Base-by-base conservation (phyloP, 1,140 invertebrate genomes). In the Helicoverpa armigera region DNA sequence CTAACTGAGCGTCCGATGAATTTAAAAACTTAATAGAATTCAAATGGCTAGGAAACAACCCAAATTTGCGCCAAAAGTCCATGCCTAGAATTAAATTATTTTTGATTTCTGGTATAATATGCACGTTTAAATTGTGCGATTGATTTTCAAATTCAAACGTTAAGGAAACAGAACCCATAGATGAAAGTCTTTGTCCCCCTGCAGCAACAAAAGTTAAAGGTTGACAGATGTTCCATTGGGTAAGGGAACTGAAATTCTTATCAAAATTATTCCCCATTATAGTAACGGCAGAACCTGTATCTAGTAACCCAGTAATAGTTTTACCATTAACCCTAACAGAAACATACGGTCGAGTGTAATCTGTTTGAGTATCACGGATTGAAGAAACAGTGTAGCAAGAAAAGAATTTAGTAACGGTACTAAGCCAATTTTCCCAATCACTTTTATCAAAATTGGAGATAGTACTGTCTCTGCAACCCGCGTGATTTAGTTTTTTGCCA, bases 81-180 rank as follows among this genome's bases (percentile, higher is more conserved):
- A 85, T 85, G 31, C 83, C 84, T 14, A 85, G 13, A 43, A 85
- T 84, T 14, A 85, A 54, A 58, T 10, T 3, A 11, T 10, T 54
- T 23, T 77, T 48, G 23, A 87, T 77, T 11, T 78, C 23, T 13
- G 86, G 84, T 18, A 84, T 58, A 23, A 87, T 65, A 73, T 82
- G 65, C 7, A 48, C 58, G 48, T 83, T 81, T 12, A 83, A 18
- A 12, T 56, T 18, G 87, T 61, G 7, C 54, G 72, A 23, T 90
- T 86, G 76, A 89, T 89, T 83, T 83, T 83, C 23, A 75, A 85
- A 87, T 4, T 2, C 58, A 12, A 86, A 35, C 14, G 83, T 89
- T 43, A 86, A n/a, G 2, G 54, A 10, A 2, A 83, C 72, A 51
- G 50, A 61, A n/a, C 82, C 83, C 12, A 77, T 51, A 29, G 73